Evolutionary conservation across 2,113 vertebrate genomes (phyloP).

Genomic region (Tringa solitaria): DNA sequence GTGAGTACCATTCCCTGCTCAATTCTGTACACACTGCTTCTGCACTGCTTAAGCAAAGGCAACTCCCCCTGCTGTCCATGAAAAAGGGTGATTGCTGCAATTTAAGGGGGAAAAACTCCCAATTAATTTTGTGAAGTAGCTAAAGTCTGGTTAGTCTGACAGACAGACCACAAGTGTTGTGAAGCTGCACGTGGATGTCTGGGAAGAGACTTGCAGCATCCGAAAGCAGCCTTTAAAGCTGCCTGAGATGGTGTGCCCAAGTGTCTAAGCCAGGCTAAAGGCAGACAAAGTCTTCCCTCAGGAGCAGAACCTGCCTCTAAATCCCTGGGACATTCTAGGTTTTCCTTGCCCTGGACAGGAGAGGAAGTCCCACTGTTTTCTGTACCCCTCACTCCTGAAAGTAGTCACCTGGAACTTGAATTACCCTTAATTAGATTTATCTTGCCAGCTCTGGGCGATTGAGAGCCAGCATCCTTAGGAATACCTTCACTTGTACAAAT

Average conservation of each 20-base stretch:
- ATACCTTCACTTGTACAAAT: background rate
- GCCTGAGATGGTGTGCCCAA: rapidly evolving
- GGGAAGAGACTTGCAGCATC: background rate
- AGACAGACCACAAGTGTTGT: background rate
- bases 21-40: background rate
- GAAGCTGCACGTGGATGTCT: background rate
- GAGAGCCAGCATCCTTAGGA: background rate
- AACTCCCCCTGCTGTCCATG: background rate
- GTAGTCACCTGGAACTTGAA: background rate
- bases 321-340: background rate
- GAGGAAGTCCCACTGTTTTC: background rate
- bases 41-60: background rate
- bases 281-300: background rate
- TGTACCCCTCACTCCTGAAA: background rate
- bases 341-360: background rate
- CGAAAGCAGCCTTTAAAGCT: background rate
- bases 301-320: background rate
- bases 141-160: background rate
- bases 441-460: background rate
- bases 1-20: constrained; percentile 22
- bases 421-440: background rate
- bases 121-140: background rate
- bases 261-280: background rate
- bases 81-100: background rate
- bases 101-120: background rate